phyloP scores from a whole-genome alignment of 2,113 vertebrate genomes.

The Alaudala cheleensis region DNA sequence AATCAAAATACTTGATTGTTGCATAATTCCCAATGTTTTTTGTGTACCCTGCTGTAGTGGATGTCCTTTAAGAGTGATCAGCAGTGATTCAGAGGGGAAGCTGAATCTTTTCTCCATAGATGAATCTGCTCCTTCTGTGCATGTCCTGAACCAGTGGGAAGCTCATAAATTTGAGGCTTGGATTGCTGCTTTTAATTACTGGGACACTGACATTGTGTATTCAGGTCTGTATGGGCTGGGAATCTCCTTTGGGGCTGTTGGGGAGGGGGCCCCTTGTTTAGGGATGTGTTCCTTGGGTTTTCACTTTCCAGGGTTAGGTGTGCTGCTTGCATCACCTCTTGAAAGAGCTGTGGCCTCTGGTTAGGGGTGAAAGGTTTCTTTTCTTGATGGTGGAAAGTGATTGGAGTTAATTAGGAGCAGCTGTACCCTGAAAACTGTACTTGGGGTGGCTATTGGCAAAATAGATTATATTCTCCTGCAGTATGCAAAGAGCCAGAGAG shows the following conservation, averaged over 20 bases:
- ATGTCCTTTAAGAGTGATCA: conserved; percentile 80
- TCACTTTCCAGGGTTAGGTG: not conserved
- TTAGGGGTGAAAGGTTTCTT: not conserved
- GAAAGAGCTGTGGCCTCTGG: not conserved
- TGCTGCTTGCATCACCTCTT: not conserved
- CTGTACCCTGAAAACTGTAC: not conserved
- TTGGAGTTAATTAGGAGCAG: not conserved
- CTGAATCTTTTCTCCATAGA: conserved; percentile 79
- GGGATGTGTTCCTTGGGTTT: not conserved
- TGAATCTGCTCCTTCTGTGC: conserved; percentile 65
- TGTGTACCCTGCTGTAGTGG: conserved; percentile 20
- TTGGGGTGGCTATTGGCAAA: not conserved
- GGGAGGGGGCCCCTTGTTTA: not conserved
- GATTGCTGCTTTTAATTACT: conserved; percentile 95
- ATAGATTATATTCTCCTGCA: not conserved
- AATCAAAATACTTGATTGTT: not conserved
- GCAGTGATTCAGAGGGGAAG: conserved; percentile 90
- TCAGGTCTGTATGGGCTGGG: conserved; percentile 81
- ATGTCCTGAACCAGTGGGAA: conserved; percentile 81
- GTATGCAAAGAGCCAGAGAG: not conserved
- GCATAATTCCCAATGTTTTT: not conserved
- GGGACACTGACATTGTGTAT: conserved; percentile 87
- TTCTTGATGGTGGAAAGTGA: not conserved
- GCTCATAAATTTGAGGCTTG: conserved; percentile 94
- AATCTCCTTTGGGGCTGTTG: not conserved